A percentile compares a stretch with the other conserved stretches of the same genome.
Conservation (phyloP, 2,113 vertebrate genomes). For the Amphilophus citrinellus region DNA sequence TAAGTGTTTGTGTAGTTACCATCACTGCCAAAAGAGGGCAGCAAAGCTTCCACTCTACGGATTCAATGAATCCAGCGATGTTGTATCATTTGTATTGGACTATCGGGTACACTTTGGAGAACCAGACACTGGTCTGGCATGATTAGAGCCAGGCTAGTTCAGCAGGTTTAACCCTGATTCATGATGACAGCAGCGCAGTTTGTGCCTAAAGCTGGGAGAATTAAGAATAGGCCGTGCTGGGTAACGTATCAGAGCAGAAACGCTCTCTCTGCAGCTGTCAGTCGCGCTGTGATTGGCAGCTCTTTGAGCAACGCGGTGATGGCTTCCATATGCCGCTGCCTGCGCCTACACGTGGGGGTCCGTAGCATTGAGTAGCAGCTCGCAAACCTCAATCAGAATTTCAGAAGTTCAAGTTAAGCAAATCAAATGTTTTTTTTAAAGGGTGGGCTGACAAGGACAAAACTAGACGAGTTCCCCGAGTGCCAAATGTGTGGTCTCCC, state of each 20-base stretch:
- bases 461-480: rapidly evolving
- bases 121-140: neutral
- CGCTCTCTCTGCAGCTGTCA: neutral
- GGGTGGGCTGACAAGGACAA: neutral
- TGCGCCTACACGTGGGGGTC: neutral
- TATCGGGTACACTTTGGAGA: neutral
- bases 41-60: neutral
- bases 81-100: neutral
- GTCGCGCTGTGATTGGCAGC: constrained; percentile 34
- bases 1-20: neutral
- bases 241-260: neutral
- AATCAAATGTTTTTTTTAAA: neutral
- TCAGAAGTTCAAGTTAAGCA: neutral
- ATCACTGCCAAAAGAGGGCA: neutral
- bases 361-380: neutral
- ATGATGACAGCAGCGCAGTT: neutral
- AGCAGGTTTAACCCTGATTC: neutral
- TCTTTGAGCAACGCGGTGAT: constrained; percentile 13
- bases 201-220: neutral
- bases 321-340: constrained; percentile 23
- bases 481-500: neutral
- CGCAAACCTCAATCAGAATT: neutral
- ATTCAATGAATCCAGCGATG: rapidly evolving
- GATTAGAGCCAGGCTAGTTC: neutral
- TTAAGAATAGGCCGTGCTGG: neutral